Evolutionary conservation across 2,888 invertebrate genomes (phyloP), one percentile per base, ranked within the genome.

Genomic region (Aethes cnicana): DNA sequence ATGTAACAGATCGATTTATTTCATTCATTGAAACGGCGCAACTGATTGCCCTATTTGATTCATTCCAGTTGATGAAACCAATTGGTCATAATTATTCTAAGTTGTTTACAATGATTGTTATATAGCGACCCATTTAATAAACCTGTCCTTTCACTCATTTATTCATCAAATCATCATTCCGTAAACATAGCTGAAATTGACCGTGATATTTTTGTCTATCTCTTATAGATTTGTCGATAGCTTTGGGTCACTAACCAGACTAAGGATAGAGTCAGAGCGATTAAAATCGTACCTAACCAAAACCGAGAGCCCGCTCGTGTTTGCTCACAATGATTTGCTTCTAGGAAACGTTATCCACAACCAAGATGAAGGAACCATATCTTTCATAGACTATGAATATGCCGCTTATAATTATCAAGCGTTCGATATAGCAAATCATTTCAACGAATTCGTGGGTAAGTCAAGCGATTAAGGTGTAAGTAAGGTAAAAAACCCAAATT

Each of bases 311-410:
- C 95, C 95, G 28, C 82, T 97, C 59, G 98, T 98, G 55, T 98
- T 98, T 90, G 95, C 96, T 80, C 99, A 99, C 91, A 99, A 99
- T 90, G 99, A 99, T 91, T 92, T 98, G 60, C 92, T 99, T 69
- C 91, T 99, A 72, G 97, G 95, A 71, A 99, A 99, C 89, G 94
- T 99, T 58, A 93, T 99, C 65, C 95, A 95, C 84, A 94, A 97
- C 72, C 88, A 94, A 73, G 81, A 84, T 53, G 85, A 92, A 63
- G 90, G 92, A 62, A 90, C 86, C 52, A 94, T 98, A 36, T 94
- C 94, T 37, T 98, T 99, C 80, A 99, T 99, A 70, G 99, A 99
- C 88, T 99, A 95, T 82, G 99, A 99, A 84, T 99, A 99, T 84
- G 96, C 97, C 11, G 95, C 93, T 54, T 94, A 94, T 73, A 99